These are phyloP conservation scores for Kryptolebias ocellatus DNA, from an alignment of 2,797 vertebrate genomes.

Conservation along the genomic window DNA sequence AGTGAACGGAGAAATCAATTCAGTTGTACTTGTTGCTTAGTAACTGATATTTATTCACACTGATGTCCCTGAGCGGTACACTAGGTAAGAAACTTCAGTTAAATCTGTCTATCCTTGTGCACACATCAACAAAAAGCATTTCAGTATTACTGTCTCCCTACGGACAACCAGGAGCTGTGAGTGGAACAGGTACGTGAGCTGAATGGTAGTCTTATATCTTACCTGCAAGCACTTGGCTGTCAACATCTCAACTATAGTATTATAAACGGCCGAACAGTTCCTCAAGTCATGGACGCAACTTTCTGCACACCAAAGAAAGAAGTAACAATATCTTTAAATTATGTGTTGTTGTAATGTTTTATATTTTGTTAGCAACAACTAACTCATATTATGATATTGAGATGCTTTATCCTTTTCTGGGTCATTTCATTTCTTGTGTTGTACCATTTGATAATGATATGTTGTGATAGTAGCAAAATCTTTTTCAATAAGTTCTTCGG, in stretches of 20 bases:
- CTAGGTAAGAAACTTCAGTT: conserved; percentile 58
- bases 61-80: conserved; percentile 68
- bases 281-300: conserved; percentile 44
- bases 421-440: too few relatives aligned
- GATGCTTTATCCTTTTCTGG: too few relatives aligned
- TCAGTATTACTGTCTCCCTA: conserved; percentile 63
- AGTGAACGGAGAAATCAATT: conserved; percentile 61
- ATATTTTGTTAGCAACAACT: conserved; percentile 1
- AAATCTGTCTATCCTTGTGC: conserved; percentile 62
- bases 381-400: too few relatives aligned
- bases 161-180: conserved; percentile 59
- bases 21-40: conserved; percentile 66
- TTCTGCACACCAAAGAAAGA: conserved; percentile 32
- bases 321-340: conserved; percentile 8
- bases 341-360: background rate
- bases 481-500: too few relatives aligned
- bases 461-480: too few relatives aligned
- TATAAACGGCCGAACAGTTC: conserved; percentile 58
- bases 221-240: conserved; percentile 64
- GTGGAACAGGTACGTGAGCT: conserved; percentile 65
- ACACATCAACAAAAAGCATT: conserved; percentile 69
- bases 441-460: too few relatives aligned
- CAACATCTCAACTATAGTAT: conserved; percentile 63
- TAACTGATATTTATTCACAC: conserved; percentile 69
- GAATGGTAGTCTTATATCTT: conserved; percentile 63